Conservation (phyloP, 2,797 vertebrate genomes). For the Chromis chromis region DNA sequence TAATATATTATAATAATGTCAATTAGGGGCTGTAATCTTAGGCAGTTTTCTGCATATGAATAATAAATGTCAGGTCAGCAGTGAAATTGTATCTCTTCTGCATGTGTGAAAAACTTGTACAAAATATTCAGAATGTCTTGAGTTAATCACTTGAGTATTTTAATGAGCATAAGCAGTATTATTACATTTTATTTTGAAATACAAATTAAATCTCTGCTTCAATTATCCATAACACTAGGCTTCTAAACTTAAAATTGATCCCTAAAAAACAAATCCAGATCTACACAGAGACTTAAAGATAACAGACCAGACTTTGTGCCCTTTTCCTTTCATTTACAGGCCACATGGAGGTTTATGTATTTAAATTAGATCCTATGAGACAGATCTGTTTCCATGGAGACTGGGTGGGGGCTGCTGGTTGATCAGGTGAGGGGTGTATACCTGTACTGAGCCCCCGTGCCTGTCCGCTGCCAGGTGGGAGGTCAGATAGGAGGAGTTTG, state of each 20-base stretch:
- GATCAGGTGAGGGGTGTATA: slow-evolving; percentile 83
- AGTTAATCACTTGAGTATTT: not conserved
- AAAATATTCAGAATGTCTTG: not conserved
- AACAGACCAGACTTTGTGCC: not conserved
- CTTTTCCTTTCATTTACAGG: slow-evolving; percentile 1
- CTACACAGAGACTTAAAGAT: not conserved
- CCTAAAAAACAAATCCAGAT: not conserved
- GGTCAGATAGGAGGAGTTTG: slow-evolving; percentile 96
- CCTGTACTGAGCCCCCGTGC: slow-evolving; percentile 99
- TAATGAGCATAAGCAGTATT: not conserved
- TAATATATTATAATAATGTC: not conserved
- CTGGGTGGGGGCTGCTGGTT: slow-evolving; percentile 53
- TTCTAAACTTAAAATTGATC: not conserved
- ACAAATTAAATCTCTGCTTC: not conserved
- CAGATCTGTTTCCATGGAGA: slow-evolving; percentile 73
- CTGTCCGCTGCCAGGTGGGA: slow-evolving; percentile 97
- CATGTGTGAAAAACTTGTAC: not conserved
- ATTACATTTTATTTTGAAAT: not conserved
- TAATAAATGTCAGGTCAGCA: not conserved
- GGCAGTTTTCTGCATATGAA: not conserved
- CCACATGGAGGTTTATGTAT: not conserved
- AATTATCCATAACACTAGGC: not conserved
- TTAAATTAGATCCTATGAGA: slow-evolving; percentile 52
- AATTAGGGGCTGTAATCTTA: not conserved
- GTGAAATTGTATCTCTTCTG: not conserved